Base-by-base conservation (phyloP, 2,797 vertebrate species). In the Streptopelia turtur region DNA sequence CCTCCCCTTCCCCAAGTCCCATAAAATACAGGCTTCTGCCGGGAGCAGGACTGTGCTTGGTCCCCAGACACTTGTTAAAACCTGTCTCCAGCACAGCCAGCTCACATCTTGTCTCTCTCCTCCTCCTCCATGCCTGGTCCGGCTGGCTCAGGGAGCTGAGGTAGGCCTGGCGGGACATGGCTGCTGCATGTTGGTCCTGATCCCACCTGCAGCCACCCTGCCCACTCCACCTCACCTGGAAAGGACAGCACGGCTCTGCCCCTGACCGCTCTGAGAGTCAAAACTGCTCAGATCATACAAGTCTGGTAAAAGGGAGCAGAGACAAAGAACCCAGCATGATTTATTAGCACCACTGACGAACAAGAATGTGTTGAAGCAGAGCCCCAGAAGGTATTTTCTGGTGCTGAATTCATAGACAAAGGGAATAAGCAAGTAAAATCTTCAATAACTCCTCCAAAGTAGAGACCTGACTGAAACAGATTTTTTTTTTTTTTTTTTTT, bases 61-160 rank as follows among this genome's bases (percentile, higher is more conserved):
- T 89, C 93, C 70, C 64, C 80, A 66, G 63, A 27, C 50, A 63
- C 86, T 82, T 82, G 83, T 79, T 87, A 87, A 92, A 92, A 94
- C 81, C 87, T 82, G 81, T 41, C 66, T 82, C 28, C 50, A 49
- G 69, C 4, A 2, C 72, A 64, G 57, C 30, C 30, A 31, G 53
- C 57, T 70, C 20, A 3, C 5, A 22, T 33, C 30, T 50, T 7
- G 5, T 21, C 53, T 57, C 49, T 47, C 35, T 93, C 45, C 64
- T 76, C 45, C 64, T 76, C 31, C 56, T 68, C 27, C 0, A 0
- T n/a, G 43, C 72, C 69, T 49, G 68, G 76, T 43, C 28, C 0
- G 5, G 47, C 41, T 65, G 63, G 56, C 37, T 45, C 39, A 0
- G 0, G 30, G 56, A 64, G 79, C 31, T 4, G 21, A 72, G 37